phyloP scores from a whole-genome alignment of 2,888 invertebrate genomes.

The Anoplius nigerrimus region DNA sequence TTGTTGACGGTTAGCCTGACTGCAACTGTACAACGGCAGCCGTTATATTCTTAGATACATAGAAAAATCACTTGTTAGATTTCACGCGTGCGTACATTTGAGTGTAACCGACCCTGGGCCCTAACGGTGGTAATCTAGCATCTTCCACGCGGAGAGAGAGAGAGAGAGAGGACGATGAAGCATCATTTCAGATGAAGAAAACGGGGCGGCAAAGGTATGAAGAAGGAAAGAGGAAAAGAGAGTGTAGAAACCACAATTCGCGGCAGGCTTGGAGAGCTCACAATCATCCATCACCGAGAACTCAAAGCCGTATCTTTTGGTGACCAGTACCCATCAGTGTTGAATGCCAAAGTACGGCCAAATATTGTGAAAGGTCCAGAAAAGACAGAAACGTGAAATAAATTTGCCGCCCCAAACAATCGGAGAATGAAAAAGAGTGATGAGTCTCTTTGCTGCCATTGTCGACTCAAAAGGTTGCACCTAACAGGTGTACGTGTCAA shows the following conservation, averaged over 20 bases:
- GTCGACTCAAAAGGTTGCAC: conserved; percentile 58
- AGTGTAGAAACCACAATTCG: conserved; percentile 50
- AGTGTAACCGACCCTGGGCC: conserved; percentile 49
- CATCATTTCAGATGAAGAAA: conserved; percentile 24
- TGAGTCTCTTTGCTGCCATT: conserved; percentile 46
- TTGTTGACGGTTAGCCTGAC: no score
- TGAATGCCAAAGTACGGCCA: conserved; percentile 69
- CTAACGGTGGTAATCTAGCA: conserved; percentile 49
- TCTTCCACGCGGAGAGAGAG: conserved; percentile 43
- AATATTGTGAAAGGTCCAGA: conserved; percentile 76
- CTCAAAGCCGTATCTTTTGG: conserved; percentile 69
- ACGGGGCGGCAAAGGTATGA: conserved; percentile 26
- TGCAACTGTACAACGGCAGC: no score
- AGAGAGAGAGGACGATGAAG: conserved; percentile 23
- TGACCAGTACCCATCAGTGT: conserved; percentile 58
- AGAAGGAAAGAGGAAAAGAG: conserved; percentile 32
- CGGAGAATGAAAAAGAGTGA: conserved; percentile 38
- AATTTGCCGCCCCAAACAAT: conserved; percentile 60
- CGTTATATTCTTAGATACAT: no score
- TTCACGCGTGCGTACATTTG: neutral
- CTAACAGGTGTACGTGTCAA: conserved; percentile 61
- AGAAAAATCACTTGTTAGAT: no score
- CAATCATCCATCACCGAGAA: conserved; percentile 72
- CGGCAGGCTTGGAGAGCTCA: conserved; percentile 46
- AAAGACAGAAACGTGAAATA: conserved; percentile 74